Evolutionary conservation across 2,888 invertebrate genomes (phyloP).

Genomic region (Cerceris ruficornis): DNA sequence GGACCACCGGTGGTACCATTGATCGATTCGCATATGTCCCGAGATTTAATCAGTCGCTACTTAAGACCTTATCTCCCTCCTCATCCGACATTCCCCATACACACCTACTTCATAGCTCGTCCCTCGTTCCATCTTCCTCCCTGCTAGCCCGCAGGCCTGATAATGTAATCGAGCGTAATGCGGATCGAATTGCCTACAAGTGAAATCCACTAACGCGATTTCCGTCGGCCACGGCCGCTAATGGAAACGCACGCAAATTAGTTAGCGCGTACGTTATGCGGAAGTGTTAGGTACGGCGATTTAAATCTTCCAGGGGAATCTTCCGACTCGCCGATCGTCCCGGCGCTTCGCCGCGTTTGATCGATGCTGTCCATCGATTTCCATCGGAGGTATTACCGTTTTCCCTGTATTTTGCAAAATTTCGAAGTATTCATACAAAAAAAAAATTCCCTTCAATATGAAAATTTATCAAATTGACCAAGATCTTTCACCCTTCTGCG

Average conservation of each 20-base stretch:
- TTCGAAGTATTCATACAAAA: not conserved
- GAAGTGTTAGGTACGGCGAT: conserved; percentile 29
- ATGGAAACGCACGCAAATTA: conserved; percentile 75
- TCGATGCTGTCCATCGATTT: not conserved
- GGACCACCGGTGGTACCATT: conserved; percentile 67
- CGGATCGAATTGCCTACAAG: conserved; percentile 73
- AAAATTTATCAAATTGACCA: too few relatives aligned
- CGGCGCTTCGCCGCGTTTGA: not conserved
- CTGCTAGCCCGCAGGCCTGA: conserved; percentile 52
- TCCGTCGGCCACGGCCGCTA: conserved; percentile 60
- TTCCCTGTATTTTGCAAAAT: not conserved
- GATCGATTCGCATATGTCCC: conserved; percentile 80
- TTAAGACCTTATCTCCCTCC: conserved; percentile 77
- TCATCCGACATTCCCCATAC: conserved; percentile 54
- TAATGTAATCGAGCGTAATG: conserved; percentile 79
- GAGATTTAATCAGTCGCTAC: conserved; percentile 81
- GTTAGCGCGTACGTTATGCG: conserved; percentile 48
- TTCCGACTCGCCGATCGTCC: not conserved
- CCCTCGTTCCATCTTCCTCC: conserved; percentile 42
- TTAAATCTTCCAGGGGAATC: conserved; percentile 20
- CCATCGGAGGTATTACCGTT: not conserved
- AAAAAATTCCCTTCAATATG: too few relatives aligned
- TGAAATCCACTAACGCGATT: conserved; percentile 75
- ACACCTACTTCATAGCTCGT: conserved; percentile 56
- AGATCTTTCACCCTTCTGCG: too few relatives aligned